Base-by-base conservation (phyloP, 2,113 vertebrate genomes). In the Larimichthys crocea region DNA sequence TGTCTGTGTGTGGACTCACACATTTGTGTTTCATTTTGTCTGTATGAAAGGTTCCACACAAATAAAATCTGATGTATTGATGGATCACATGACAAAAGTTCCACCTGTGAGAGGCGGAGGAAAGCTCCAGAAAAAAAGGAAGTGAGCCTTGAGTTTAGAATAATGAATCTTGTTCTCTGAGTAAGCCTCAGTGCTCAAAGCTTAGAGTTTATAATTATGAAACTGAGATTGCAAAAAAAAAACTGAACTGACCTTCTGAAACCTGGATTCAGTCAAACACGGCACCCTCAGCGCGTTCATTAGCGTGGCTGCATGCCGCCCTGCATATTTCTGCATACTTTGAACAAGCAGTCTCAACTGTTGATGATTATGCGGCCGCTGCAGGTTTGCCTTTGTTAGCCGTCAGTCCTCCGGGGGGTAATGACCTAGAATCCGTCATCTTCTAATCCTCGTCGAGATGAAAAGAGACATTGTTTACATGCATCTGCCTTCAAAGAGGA, bases 401-500 rank as follows among this genome's bases (percentile, higher is more conserved):
- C 35, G 63, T 61, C 65, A 3, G 73, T 85, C 86, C 79, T 81
- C 57, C 0, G 79, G 85, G 86, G 85, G 89, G 79, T 81, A 80
- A 89, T 71, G 82, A 92, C 89, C 90, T 29, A 88, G 74, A 91
- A 90, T 86, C 80, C 60, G 53, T 86, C 85, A 71, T 85, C 82
- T 81, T 59, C 74, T 81, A 69, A 89, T 89, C 83, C 50, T 79
- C 2, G 10, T 57, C 1, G 26, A 87, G 78, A 92, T 90, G 87
- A 92, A 91, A 83, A 74, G 84, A 89, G 64, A 77, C 83, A 35
- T 71, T 90, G 86, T 93, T 89, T 88, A 82, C 86, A 69, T 80
- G 65, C 83, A 81, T 88, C 83, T 85, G 82, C 84, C 86, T 83
- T 86, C 82, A 89, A 87, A 86, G 76, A 50, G 66, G 60, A 76